Conservation (phyloP, 2,113 vertebrate genomes). For the Heliornis fulica region DNA sequence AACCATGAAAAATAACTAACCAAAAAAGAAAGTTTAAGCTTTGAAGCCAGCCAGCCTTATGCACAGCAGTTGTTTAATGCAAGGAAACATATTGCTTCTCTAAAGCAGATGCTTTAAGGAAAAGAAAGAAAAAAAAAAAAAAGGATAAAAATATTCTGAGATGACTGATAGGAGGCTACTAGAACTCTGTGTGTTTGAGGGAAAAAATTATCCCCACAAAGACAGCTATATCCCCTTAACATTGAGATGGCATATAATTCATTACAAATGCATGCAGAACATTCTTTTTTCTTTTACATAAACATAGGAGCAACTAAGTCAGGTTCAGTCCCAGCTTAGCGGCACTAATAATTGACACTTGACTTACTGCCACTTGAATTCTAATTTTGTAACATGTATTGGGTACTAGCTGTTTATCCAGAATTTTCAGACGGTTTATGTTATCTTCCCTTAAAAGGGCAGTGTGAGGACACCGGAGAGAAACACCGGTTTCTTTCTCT, state of each 20-base stretch:
- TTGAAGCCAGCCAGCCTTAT: background rate
- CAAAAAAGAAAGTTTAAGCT: background rate
- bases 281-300: background rate
- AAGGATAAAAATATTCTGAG: background rate
- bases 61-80: background rate
- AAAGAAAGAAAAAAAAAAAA: background rate
- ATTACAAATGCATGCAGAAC: background rate
- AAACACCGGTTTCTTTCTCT: background rate
- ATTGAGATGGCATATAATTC: background rate
- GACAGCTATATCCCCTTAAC: background rate
- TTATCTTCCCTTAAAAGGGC: background rate
- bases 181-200: background rate
- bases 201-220: background rate
- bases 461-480: background rate
- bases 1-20: background rate
- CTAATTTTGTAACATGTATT: background rate
- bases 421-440: background rate
- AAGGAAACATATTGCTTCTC: constrained; percentile 4
- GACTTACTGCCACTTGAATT: background rate
- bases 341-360: background rate
- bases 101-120: background rate
- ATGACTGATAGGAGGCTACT: background rate
- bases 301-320: background rate
- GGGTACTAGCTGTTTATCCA: background rate
- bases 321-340: background rate